These are phyloP conservation scores for Ibidorhyncha struthersii DNA, from an alignment of 2,113 vertebrate genomes.

Conservation along the genomic window DNA sequence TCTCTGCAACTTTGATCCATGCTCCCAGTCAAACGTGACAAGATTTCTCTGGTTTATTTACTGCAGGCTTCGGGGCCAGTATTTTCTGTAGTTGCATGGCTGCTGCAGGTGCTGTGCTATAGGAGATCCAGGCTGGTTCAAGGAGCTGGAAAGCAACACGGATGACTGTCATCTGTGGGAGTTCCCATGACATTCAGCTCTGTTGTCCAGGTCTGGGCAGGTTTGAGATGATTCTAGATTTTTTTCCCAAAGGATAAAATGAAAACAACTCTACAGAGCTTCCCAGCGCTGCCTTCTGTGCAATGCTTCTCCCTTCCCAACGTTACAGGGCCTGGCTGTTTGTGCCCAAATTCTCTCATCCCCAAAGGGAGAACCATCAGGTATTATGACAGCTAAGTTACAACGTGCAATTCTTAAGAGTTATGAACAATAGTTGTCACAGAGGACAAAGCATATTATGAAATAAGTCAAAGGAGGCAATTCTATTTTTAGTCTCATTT, in stretches of 20 bases:
- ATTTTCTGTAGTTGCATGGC: not conserved
- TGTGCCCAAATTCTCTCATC: not conserved
- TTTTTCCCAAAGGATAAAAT: not conserved
- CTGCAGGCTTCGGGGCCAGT: not conserved
- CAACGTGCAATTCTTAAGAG: not conserved
- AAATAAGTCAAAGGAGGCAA: not conserved
- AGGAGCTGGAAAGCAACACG: not conserved
- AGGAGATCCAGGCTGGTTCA: not conserved
- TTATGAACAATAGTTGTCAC: not conserved
- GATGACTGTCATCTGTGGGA: not conserved
- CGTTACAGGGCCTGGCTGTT: not conserved
- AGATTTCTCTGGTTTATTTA: not conserved
- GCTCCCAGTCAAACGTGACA: not conserved
- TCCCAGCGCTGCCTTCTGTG: not conserved
- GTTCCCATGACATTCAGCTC: not conserved
- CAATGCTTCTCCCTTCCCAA: not conserved
- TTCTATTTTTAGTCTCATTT: not conserved
- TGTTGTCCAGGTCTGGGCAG: rapidly evolving
- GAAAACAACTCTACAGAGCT: not conserved
- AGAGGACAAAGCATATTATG: not conserved
- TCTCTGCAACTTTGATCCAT: not conserved
- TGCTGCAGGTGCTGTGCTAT: not conserved
- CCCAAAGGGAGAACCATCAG: not conserved
- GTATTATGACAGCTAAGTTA: not conserved
- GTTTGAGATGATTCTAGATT: not conserved